phyloP scores from a whole-genome alignment of 2,888 invertebrate genomes.

The Pandemis heparana region DNA sequence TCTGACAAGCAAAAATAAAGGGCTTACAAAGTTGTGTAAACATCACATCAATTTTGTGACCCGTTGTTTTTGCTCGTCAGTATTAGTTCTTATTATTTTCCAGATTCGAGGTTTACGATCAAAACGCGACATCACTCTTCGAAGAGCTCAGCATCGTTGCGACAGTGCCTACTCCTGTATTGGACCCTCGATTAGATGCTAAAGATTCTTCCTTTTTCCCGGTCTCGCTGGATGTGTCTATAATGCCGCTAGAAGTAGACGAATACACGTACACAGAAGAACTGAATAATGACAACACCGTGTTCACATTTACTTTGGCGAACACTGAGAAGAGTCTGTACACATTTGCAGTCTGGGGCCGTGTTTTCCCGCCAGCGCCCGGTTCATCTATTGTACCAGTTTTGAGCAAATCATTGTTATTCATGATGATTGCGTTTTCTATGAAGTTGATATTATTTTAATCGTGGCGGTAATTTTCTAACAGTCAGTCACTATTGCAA shows the following conservation, averaged over 20 bases:
- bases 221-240: slow-evolving; percentile 75
- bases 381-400: slow-evolving; percentile 19
- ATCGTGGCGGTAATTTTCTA: background rate
- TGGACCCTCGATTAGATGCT: slow-evolving; percentile 54
- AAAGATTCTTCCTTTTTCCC: slow-evolving; percentile 77
- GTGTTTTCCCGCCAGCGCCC: slow-evolving; percentile 54
- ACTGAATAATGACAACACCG: slow-evolving; percentile 47
- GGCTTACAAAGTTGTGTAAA: too few relatives aligned
- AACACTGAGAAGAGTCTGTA: slow-evolving; percentile 67
- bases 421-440: background rate
- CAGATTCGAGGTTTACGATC: slow-evolving; percentile 76
- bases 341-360: slow-evolving; percentile 83
- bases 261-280: slow-evolving; percentile 60
- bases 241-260: slow-evolving; percentile 77
- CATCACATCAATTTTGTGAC: too few relatives aligned
- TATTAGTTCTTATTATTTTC: slow-evolving; percentile 45
- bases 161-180: slow-evolving; percentile 66
- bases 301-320: slow-evolving; percentile 56
- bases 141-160: slow-evolving; percentile 76
- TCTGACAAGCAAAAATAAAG: too few relatives aligned
- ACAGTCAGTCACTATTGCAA: background rate
- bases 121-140: slow-evolving; percentile 73
- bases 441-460: background rate
- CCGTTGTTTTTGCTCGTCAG: too few relatives aligned
- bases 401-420: slow-evolving; percentile 23